Conservation (phyloP, 2,888 invertebrate genomes). For the Neria commutata region DNA sequence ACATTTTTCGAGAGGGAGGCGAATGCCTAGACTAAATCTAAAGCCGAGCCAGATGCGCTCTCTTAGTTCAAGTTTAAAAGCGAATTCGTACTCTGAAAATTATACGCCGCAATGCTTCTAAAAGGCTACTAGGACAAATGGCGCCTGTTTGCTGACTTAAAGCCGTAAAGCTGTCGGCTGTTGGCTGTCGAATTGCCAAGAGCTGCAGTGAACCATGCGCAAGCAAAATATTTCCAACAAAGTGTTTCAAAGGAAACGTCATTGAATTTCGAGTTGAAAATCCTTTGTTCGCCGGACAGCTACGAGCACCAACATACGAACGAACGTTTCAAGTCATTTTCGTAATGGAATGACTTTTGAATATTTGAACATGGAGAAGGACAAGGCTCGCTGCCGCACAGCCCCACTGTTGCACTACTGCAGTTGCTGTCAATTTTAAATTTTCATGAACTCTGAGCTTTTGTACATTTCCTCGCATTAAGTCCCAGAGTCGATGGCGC, state of each 20-base stretch:
- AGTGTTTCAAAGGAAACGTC: conserved; percentile 38
- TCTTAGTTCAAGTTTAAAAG: too few relatives aligned
- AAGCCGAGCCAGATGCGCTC: too few relatives aligned
- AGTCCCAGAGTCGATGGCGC: too few relatives aligned
- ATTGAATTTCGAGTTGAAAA: conserved; percentile 38
- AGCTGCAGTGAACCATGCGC: not conserved
- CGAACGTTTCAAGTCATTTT: conserved; percentile 43
- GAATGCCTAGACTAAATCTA: too few relatives aligned
- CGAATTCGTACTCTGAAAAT: too few relatives aligned
- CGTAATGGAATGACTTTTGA: conserved; percentile 50
- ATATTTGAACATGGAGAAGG: conserved; percentile 42
- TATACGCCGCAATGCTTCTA: too few relatives aligned
- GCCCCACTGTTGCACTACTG: conserved; percentile 18
- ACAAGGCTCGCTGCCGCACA: conserved; percentile 17
- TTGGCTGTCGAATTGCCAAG: not conserved
- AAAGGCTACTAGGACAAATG: not conserved
- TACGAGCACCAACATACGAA: too few relatives aligned
- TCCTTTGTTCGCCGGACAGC: conserved; percentile 17
- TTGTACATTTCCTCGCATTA: too few relatives aligned
- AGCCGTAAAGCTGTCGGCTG: not conserved
- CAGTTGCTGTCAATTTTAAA: conserved; percentile 39
- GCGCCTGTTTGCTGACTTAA: too few relatives aligned
- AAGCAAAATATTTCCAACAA: conserved; percentile 5
- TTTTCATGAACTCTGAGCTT: conserved; percentile 36
- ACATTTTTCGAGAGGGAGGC: too few relatives aligned